Percentiles rank a stretch among this genome's conserved stretches.
Conservation (phyloP, 2,888 invertebrate genomes). For the Plemyria rubiginata region DNA sequence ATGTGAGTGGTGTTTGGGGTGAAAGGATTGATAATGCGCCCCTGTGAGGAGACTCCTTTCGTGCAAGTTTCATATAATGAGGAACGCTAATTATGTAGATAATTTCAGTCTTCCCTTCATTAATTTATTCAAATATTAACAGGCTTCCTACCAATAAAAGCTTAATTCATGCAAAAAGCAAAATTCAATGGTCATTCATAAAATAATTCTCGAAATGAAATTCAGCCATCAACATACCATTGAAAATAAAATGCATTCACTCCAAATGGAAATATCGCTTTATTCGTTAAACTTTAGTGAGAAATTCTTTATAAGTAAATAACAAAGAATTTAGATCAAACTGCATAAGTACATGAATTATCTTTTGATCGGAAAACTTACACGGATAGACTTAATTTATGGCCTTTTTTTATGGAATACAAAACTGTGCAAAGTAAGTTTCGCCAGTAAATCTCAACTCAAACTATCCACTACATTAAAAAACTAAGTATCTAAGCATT, state of each 20-base stretch:
- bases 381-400: not conserved
- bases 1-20: no score
- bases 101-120: not conserved
- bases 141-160: not conserved
- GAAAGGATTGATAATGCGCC: no score
- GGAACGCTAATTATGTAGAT: not conserved
- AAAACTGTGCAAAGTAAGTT: no score
- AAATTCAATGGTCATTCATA: constrained; percentile 19
- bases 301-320: constrained; percentile 18
- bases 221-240: constrained; percentile 22
- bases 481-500: no score
- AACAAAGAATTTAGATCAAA: constrained; percentile 6
- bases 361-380: not conserved
- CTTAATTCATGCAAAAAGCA: constrained; percentile 1
- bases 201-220: constrained; percentile 16
- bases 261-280: constrained; percentile 20
- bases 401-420: no score
- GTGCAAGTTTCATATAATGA: no score
- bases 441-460: no score
- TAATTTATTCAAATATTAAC: constrained; percentile 1
- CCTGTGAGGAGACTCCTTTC: no score
- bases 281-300: constrained; percentile 10
- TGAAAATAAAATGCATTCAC: constrained; percentile 19
- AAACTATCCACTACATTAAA: no score
- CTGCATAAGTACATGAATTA: not conserved